phyloP scores from a whole-genome alignment of 2,113 vertebrate genomes.

The Heliornis fulica region DNA sequence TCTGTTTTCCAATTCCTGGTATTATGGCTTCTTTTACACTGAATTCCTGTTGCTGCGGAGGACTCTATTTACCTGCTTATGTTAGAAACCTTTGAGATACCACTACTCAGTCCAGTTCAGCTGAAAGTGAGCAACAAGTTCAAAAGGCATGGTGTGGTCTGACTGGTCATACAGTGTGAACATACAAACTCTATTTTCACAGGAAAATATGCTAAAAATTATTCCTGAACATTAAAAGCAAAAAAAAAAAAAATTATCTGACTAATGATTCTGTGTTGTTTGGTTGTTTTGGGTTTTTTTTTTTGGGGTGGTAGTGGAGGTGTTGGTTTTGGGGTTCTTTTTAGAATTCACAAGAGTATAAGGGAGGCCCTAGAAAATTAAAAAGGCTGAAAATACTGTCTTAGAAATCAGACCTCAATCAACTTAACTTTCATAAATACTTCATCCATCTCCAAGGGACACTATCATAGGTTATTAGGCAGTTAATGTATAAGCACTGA shows the following conservation, averaged over 20 bases:
- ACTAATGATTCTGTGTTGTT: neutral
- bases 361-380: neutral
- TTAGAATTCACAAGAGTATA: neutral
- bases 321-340: neutral
- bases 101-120: neutral
- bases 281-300: neutral
- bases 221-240: neutral
- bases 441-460: neutral
- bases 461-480: neutral
- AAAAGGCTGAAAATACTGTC: neutral
- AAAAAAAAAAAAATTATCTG: neutral
- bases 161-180: neutral
- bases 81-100: neutral
- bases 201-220: neutral
- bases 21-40: neutral
- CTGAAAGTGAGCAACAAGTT: neutral
- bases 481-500: neutral
- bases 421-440: neutral
- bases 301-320: no score
- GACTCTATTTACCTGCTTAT: neutral
- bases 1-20: neutral
- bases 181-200: neutral
- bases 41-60: neutral
- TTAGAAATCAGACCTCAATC: neutral
- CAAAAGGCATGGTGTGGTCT: neutral